Evolutionary conservation across 1,140 invertebrate species (phyloP), one percentile per base, ranked within the genome.

Genomic region (Drosophila sechellia): DNA sequence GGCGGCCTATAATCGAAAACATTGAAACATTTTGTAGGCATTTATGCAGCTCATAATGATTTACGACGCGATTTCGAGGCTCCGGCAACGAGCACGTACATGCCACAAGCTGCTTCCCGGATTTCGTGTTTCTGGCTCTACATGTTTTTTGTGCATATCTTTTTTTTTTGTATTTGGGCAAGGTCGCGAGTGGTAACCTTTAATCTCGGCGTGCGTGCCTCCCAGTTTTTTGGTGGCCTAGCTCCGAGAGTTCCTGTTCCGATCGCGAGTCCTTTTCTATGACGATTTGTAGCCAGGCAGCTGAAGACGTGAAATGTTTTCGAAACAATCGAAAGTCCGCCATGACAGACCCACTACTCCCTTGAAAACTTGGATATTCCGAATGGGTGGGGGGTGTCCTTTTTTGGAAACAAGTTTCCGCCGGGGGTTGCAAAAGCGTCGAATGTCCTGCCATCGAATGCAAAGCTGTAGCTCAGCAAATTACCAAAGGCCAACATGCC

Each of bases 131-230:
- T 10, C 27, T 42, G 48, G 25, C 17, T n/a, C 20, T 55, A 15
- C 25, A 34, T 45, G 20, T 45, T 20, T 20, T 17, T 10, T 31
- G 6, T 31, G 6, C 31, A 20, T 45, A 4, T 43, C 4, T 45
- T 37, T 54, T 40, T 43, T 20, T 11, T 17, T 22, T 2, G 42
- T 31, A 55, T 72, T 70, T 50, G 39, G 66, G 57, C 83, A 89
- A 87, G 83, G 83, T 87, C 83, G 84, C 84, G 76, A 87, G 79
- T 83, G 83, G 79, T 87, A 87, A 87, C 83, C 83, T 87, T 87
- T 87, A 87, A 87, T 89, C 83, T 89, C 75, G 76, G 58, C 73
- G 74, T 87, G 61, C 83, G 75, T 83, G 79, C 79, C 70, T 68
- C 64, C 65, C 77, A 68, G 64, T 50, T 45, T 52, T 53, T 53